Base-by-base conservation (phyloP, 1,140 invertebrate species). In the Belonocnema kinseyi region DNA sequence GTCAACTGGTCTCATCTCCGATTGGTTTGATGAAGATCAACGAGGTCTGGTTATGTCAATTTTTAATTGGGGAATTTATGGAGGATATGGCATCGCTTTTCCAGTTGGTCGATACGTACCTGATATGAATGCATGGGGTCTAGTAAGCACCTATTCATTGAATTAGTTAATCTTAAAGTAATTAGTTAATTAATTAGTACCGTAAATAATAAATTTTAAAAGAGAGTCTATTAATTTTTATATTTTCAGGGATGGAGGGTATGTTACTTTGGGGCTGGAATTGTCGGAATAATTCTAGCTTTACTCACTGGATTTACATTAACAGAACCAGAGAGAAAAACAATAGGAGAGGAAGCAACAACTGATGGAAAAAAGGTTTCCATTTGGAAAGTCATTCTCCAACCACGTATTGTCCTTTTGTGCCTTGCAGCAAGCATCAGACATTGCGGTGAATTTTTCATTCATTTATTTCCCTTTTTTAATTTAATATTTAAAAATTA, bases 61-160 rank as follows among this genome's bases (percentile, higher is more conserved):
- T 74, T 98, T 98, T 91, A 98, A 98, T 90, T 98, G 97, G 97
- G 97, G 97, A 50, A 98, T 99, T 80, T 99, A 99, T 86, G 96
- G 97, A 21, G 97, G 97, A 13, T 98, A 98, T 81, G 97, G 97
- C 54, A 95, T 98, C 66, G 96, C 97, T 12, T 98, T 98, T 88
- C 97, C 97, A 0, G 94, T 98, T 19, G 97, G 97, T 1, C 94
- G 97, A 80, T 98, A 98, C 83, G 93, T 98, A 54, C 96, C 97
- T 1, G 91, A 93, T 56, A 85, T 95, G 16, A 95, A 98, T 85
- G 93, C 95, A 56, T 96, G 95, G 93, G 93, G 94, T 79, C 87
- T 97, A 89, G 95, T 95, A 89, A 92, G 92, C 33, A 21, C 1
- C 26, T 74, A 33, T 70, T 73, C 40, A 54, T 33, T 54, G 50